Base-by-base conservation (phyloP, 2,797 vertebrate genomes). In the Intellagama lesueurii region DNA sequence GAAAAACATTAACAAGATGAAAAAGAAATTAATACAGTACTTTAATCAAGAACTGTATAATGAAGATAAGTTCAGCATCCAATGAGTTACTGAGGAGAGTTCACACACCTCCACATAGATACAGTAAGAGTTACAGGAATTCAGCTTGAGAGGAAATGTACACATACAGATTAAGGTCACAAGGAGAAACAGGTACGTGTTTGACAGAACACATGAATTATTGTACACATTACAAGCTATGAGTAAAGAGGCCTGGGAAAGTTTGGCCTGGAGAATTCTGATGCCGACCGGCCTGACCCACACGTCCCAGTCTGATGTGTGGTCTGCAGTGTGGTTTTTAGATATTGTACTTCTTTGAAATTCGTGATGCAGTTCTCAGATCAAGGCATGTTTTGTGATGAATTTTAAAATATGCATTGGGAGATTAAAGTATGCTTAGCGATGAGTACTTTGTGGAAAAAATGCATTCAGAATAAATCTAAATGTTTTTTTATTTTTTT, bases 21-120 rank as follows among this genome's bases (percentile, higher is more conserved):
- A 93, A 89, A 56, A 91, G 80, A 90, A 93, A 92, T 93, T 93
- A 83, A n/a, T 88, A 90, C 44, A 94, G 87, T 87, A 91, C 1
- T 2, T 91, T 19, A 81, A 26, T 2, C 75, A 1, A 66, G 56
- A 76, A 47, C 19, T 88, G 64, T 81, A 69, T 86, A 92, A 83
- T 0, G 0, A 56, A 91, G 87, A 68, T 81, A 85, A 89, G 86
- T 80, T 81, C 93, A 90, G 90, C 85, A 84, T 40, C 69, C 69
- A 85, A 14, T 22, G 26, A 77, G 68, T 85, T 72, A 87, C 26
- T 40, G 86, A 93, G 47, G 60, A 92, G 83, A 69, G 11, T 86
- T 83, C 40, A 30, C 24, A 76, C 1, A 84, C 28, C 32, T 8
- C 56, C 12, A 52, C 7, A 66, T 4, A 75, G 77, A 87, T 32